Conservation (phyloP, 2,888 invertebrate genomes). For the Ectropis crepuscularia region DNA sequence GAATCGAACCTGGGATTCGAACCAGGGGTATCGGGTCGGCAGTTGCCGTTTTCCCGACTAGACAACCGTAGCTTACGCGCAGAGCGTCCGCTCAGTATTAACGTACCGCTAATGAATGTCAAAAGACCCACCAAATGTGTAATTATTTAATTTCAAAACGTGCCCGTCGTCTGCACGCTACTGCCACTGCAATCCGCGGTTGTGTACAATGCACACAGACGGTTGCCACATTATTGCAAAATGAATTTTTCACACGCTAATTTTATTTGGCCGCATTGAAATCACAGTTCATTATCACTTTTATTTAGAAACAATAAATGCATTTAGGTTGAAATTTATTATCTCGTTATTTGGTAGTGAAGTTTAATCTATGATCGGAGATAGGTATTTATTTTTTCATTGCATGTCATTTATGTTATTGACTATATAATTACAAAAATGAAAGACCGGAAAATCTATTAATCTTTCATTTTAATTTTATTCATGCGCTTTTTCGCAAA, state of each 20-base stretch:
- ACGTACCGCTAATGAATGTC: no score
- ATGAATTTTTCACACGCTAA: constrained; percentile 71
- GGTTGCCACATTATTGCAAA: constrained; percentile 68
- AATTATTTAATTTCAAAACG: constrained; percentile 60
- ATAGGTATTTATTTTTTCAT: no score
- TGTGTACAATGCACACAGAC: constrained; percentile 58
- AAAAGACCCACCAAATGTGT: constrained; percentile 35
- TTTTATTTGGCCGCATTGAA: constrained; percentile 52
- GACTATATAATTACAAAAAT: no score
- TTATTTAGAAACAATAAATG: constrained; percentile 27
- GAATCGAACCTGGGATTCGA: no score
- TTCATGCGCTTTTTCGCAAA: no score
- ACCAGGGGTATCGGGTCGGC: no score
- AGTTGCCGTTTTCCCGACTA: no score
- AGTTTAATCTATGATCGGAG: neutral
- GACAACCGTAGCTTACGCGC: no score
- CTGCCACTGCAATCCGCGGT: constrained; percentile 55
- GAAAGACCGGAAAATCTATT: no score
- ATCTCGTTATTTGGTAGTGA: neutral
- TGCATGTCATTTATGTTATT: no score
- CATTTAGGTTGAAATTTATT: neutral
- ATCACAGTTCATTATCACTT: constrained; percentile 45
- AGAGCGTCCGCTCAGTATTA: no score
- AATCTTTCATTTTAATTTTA: no score
- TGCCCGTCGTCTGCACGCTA: constrained; percentile 52